Conservation (phyloP, 1,140 invertebrate species). For the Aleiodes sp. region DNA sequence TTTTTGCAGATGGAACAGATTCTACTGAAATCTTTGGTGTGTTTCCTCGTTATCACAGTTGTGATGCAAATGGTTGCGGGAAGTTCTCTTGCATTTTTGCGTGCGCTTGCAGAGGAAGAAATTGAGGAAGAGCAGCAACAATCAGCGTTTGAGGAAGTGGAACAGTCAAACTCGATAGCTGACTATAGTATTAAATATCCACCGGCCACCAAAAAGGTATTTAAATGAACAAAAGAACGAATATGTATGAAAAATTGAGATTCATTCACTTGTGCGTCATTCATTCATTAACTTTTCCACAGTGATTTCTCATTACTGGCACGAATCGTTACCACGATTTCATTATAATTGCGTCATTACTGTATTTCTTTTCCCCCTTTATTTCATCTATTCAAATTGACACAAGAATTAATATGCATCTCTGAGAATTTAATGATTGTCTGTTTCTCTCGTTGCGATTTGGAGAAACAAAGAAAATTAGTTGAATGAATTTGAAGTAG, state of each 20-base stretch:
- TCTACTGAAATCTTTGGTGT: neutral
- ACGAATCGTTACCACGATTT: too few species aligned
- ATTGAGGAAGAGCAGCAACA: neutral
- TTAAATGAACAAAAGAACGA: neutral
- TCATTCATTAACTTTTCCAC: neutral
- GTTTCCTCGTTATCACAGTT: neutral
- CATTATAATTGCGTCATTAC: too few species aligned
- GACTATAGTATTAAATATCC: neutral
- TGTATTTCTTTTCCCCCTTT: neutral
- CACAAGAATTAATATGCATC: too few species aligned
- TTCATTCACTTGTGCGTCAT: neutral
- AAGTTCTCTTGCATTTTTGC: neutral
- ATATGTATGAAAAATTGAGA: neutral
- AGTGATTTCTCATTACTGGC: neutral
- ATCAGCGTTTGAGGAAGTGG: neutral
- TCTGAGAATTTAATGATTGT: neutral
- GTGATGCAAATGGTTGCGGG: neutral
- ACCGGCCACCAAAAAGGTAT: neutral
- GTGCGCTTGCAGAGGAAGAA: neutral
- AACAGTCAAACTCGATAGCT: neutral
- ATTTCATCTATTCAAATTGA: neutral
- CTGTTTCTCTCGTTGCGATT: too few species aligned
- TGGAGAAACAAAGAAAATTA: too few species aligned
- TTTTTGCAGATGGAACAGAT: slow-evolving; percentile 6
- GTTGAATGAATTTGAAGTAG: too few species aligned